Base-by-base conservation (phyloP, 2,888 invertebrate genomes). In the Campoplex nolae region DNA sequence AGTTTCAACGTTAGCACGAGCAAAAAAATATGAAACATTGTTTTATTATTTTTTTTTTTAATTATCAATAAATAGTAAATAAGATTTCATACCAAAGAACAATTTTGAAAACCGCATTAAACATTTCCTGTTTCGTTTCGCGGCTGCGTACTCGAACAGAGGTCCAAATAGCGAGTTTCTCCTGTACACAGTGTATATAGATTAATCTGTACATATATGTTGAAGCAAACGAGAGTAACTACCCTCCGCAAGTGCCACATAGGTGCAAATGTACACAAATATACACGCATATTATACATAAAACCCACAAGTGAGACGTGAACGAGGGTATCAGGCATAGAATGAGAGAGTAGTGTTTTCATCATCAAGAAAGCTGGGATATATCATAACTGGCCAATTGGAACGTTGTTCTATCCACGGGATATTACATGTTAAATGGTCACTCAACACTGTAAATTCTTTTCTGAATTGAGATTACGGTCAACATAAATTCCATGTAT, bases 311-410 rank as follows among this genome's bases (percentile, higher is more conserved):
- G 68, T 51, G 77, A 83, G 56, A 71, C 35, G 48, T 56, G 45
- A 71, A 48, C 65, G 38, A 76, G 65, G 71, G 54, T 71, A 35
- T 76, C 16, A 11, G 70, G 74, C 51, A 38, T 58, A 54, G 48
- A 48, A 23, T 16, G 38, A 54, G 28, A 76, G 65, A 65, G 70
- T 58, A 79, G 79, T 80, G 75, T 78, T 78, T 79, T 65, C 51
- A 86, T 75, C 75, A 79, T 75, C 65, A 83, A 79, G 79, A 38
- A 18, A 51, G 35, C 51, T 65, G 54, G 35, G 75, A 76, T 71
- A 32, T 78, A 78, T 85, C 68, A 85, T 82, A 85, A 82, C 82
- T 82, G 78, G 32, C 58, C 75, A 82, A 85, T 78, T 68, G 35
- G 56, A 56, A 81, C 73, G 45, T 81, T 54, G 13, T 54, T 48